phyloP scores from a whole-genome alignment of 2,888 invertebrate genomes.

The Hydrotaea diabolus region DNA sequence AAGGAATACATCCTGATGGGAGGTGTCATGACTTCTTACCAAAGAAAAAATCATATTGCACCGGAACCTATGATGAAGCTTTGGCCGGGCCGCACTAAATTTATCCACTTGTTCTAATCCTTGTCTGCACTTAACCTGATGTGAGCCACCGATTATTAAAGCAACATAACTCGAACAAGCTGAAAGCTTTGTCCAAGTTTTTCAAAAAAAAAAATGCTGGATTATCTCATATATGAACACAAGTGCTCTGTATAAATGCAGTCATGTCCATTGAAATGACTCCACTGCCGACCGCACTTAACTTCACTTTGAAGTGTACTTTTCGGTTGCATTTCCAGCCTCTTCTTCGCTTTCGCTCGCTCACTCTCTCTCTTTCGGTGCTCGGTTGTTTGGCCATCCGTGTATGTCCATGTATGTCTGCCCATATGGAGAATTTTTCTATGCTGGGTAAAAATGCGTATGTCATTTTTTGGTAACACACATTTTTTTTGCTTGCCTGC shows the following conservation, averaged over 20 bases:
- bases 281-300: slow-evolving; percentile 65
- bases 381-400: not conserved
- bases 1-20: too few relatives aligned
- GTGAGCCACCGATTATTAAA: too few relatives aligned
- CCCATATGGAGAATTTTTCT: not conserved
- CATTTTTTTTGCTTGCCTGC: not conserved
- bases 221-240: slow-evolving; percentile 9
- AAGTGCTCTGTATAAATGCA: slow-evolving; percentile 2
- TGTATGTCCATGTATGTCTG: not conserved
- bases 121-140: too few relatives aligned
- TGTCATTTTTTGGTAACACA: slow-evolving; percentile 31
- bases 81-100: too few relatives aligned
- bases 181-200: too few relatives aligned
- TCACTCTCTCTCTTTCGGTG: too few relatives aligned
- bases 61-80: too few relatives aligned
- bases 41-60: too few relatives aligned
- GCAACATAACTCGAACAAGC: too few relatives aligned
- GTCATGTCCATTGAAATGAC: slow-evolving; percentile 56
- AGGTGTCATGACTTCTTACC: too few relatives aligned
- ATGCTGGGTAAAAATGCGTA: slow-evolving; percentile 27
- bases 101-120: too few relatives aligned
- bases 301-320: slow-evolving; percentile 66
- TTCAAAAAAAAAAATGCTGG: not conserved
- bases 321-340: slow-evolving; percentile 60
- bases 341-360: not conserved